These are phyloP conservation scores for Spea multiplicata DNA, from an alignment of 2,113 vertebrate species.

Conservation along the genomic window DNA sequence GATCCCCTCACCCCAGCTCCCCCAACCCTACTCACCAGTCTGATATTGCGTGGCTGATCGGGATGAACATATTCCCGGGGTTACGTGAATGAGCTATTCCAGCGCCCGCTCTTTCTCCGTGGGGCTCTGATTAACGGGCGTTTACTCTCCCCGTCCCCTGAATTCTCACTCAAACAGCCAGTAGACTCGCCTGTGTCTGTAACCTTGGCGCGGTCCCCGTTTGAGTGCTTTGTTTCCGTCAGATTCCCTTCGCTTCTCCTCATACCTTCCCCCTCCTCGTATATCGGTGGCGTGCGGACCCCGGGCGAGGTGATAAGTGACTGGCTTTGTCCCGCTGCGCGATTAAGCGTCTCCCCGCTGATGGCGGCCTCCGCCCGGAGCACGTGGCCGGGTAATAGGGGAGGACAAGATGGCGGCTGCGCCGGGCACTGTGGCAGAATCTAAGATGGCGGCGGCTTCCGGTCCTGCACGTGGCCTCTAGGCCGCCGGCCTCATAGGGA, in stretches of 20 bases:
- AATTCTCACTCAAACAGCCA: no score
- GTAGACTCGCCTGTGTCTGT: no score
- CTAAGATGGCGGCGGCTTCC: slow-evolving; percentile 18
- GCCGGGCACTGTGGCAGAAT: neutral
- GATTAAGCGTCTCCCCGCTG: neutral
- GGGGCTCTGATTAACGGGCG: no score
- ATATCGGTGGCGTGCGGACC: neutral
- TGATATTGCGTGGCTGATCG: neutral
- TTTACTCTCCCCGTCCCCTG: no score
- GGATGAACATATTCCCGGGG: neutral
- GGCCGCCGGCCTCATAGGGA: neutral
- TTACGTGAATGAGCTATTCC: no score
- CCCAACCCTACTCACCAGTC: neutral
- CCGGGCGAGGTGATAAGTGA: neutral
- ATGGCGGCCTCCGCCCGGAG: neutral
- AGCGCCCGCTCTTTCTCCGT: no score
- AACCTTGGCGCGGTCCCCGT: no score
- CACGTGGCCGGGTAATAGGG: neutral
- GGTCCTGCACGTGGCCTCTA: slow-evolving; percentile 1
- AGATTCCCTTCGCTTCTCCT: neutral
- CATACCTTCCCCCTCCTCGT: neutral
- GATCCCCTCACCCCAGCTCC: no score
- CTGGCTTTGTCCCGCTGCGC: no score
- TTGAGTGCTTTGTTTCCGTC: neutral
- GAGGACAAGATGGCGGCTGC: slow-evolving; percentile 18